phyloP scores from a whole-genome alignment of 2,113 vertebrate genomes.

The Nipponia nippon region DNA sequence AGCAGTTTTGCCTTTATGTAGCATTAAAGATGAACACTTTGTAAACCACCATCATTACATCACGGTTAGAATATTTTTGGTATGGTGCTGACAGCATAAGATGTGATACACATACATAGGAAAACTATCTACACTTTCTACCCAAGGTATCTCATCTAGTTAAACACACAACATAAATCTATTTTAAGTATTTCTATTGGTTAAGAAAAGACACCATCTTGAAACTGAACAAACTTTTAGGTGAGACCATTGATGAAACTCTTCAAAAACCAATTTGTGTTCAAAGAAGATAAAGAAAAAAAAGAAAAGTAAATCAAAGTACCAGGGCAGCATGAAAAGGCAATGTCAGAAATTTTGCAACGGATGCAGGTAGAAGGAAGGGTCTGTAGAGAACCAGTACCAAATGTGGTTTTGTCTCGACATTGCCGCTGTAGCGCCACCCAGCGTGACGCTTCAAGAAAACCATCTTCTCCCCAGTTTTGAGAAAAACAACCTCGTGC shows the following conservation, averaged over 20 bases:
- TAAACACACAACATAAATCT: not conserved
- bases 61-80: not conserved
- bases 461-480: no score
- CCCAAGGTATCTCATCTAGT: not conserved
- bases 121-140: not conserved
- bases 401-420: no score
- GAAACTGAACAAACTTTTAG: not conserved
- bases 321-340: not conserved
- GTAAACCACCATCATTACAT: not conserved
- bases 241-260: not conserved
- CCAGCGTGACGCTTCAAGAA: no score
- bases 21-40: not conserved
- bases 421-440: no score
- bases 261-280: not conserved
- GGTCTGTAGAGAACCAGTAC: no score
- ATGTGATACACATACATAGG: not conserved
- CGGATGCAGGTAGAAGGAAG: not conserved
- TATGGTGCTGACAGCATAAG: not conserved
- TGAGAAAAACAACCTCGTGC: no score
- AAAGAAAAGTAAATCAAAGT: not conserved
- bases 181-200: not conserved
- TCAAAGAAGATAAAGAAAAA: not conserved
- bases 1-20: not conserved
- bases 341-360: not conserved
- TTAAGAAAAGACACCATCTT: not conserved